Evolutionary conservation across 2,888 invertebrate species (phyloP).

Genomic region (Liopterus haemorrhoidalis): DNA sequence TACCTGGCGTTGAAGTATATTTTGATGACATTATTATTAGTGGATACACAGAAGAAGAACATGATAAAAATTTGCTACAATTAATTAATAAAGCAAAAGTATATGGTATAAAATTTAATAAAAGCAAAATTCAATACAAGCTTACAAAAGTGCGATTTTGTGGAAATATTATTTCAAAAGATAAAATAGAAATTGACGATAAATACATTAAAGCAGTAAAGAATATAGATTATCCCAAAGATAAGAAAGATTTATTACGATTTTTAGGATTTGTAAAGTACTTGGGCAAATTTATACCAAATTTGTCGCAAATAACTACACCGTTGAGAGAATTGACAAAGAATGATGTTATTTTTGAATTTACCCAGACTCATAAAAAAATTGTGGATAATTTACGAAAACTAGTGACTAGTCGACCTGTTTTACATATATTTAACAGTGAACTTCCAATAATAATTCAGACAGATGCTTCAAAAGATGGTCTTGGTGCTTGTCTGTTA

Average conservation of each 20-base stretch:
- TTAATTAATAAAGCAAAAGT: neutral
- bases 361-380: neutral
- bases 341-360: neutral
- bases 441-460: neutral
- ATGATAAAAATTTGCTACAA: conserved; percentile 1
- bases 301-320: conserved; percentile 3
- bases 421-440: neutral
- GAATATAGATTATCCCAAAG: neutral
- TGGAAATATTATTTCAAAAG: neutral
- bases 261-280: conserved; percentile 12
- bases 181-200: neutral
- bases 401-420: neutral
- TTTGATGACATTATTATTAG: conserved; percentile 4
- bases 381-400: neutral
- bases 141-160: neutral
- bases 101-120: conserved; percentile 6
- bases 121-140: neutral
- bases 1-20: conserved; percentile 6
- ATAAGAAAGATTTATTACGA: conserved; percentile 6
- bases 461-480: conserved; percentile 2
- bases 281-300: conserved; percentile 6
- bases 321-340: conserved; percentile 3
- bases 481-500: conserved; percentile 2
- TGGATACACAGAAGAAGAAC: neutral
- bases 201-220: neutral